Evolutionary conservation across 2,797 vertebrate genomes (phyloP).

Genomic region (Molossus alvarezi): DNA sequence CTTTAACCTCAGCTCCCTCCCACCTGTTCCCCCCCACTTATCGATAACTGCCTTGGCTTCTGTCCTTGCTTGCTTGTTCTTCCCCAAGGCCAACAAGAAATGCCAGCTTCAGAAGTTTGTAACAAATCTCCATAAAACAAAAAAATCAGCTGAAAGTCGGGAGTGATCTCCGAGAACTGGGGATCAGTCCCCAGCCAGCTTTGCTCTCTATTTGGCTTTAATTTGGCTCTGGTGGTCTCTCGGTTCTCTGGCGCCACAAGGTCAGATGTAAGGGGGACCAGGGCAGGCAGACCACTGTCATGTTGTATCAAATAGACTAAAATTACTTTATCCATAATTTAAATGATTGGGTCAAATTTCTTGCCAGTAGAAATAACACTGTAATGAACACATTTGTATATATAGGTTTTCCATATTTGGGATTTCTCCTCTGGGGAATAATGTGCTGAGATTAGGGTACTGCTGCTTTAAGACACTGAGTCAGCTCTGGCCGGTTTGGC

Average conservation of each 20-base stretch:
- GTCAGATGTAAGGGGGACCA: background rate
- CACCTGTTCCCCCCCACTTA: no score
- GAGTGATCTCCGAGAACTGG: no score
- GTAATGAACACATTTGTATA: background rate
- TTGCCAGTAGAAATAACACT: background rate
- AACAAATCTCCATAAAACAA: no score
- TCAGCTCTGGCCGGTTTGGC: background rate
- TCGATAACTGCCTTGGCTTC: no score
- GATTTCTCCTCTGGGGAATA: background rate
- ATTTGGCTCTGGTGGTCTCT: no score
- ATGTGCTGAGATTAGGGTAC: background rate
- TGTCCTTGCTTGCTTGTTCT: no score
- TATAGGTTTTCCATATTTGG: background rate
- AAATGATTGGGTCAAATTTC: conserved; percentile 13
- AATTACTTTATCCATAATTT: background rate
- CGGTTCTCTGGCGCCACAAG: background rate
- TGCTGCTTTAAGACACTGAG: background rate
- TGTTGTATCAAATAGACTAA: background rate
- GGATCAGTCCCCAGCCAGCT: no score
- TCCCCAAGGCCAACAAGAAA: no score
- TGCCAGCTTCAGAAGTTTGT: no score
- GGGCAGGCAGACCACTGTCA: background rate
- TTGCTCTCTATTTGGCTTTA: no score
- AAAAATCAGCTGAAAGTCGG: no score
- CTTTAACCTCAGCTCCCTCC: no score